Percentiles rank a stretch among this genome's conserved stretches.
Conservation (phyloP, 2,797 vertebrate species). For the Ibycter americanus region DNA sequence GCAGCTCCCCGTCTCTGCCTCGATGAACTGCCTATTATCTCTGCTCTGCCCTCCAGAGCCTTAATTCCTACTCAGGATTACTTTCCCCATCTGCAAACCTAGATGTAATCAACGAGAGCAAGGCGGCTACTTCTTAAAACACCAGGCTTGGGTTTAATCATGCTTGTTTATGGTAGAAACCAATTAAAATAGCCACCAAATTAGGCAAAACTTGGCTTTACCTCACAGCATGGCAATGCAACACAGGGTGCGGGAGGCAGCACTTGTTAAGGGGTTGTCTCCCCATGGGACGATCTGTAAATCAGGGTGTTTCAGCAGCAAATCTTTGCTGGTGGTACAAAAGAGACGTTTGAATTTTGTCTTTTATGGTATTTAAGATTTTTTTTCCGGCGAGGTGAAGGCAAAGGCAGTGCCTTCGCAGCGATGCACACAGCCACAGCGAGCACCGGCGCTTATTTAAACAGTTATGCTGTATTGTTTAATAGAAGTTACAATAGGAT, state of each 20-base stretch:
- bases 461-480: conserved; percentile 61
- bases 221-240: background rate
- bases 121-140: background rate
- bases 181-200: background rate
- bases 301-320: background rate
- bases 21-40: background rate
- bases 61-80: background rate
- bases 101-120: background rate
- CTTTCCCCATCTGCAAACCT: background rate
- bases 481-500: conserved; percentile 75
- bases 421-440: background rate
- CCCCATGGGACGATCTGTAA: fast-evolving
- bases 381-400: background rate
- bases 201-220: background rate
- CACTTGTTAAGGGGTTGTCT: fast-evolving
- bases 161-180: background rate
- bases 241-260: background rate
- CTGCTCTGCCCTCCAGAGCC: background rate
- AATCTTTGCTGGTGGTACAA: background rate
- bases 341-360: fast-evolving
- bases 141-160: background rate
- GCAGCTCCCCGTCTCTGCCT: background rate
- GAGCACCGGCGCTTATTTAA: background rate
- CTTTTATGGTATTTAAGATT: background rate
- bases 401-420: background rate